A percentile compares a stretch with the other conserved stretches of the same genome.
Evolutionary conservation across 2,797 vertebrate genomes (phyloP).

Genomic region (Todus mexicanus): DNA sequence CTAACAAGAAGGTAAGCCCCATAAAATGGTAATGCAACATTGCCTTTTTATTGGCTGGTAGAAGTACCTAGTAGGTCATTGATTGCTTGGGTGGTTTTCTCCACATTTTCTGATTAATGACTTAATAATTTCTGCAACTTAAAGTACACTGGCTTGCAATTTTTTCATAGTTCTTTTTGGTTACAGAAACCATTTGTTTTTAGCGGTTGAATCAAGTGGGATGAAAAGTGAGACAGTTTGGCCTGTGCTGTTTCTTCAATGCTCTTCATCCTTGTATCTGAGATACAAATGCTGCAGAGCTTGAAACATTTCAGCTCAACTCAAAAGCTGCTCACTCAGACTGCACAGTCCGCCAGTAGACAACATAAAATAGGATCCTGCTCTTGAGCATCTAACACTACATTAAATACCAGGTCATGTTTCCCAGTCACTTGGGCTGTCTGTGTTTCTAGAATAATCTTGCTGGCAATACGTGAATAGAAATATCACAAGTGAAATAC

Average conservation of each 20-base stretch:
- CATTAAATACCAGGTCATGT: background rate
- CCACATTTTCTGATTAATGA: background rate
- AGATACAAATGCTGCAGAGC: background rate
- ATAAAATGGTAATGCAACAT: accelerated
- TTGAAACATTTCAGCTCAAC: background rate
- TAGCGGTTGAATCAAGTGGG: background rate
- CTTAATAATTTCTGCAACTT: background rate
- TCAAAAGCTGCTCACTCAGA: background rate
- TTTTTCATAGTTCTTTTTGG: background rate
- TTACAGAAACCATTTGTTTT: background rate
- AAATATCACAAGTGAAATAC: background rate
- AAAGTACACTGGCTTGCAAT: background rate
- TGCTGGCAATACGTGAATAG: background rate
- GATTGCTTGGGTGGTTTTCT: background rate
- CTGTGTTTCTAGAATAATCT: background rate
- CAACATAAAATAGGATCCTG: background rate
- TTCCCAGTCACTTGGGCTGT: background rate
- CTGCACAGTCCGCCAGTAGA: background rate
- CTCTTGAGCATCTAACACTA: background rate
- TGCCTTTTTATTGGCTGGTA: background rate
- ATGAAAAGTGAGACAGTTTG: background rate
- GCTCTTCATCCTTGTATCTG: background rate
- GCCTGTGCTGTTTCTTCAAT: background rate
- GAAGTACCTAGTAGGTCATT: background rate
- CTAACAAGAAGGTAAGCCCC: slow-evolving; percentile 92